Base-by-base conservation (phyloP, 2,888 invertebrate species). In the Barypeithes pellucidus region DNA sequence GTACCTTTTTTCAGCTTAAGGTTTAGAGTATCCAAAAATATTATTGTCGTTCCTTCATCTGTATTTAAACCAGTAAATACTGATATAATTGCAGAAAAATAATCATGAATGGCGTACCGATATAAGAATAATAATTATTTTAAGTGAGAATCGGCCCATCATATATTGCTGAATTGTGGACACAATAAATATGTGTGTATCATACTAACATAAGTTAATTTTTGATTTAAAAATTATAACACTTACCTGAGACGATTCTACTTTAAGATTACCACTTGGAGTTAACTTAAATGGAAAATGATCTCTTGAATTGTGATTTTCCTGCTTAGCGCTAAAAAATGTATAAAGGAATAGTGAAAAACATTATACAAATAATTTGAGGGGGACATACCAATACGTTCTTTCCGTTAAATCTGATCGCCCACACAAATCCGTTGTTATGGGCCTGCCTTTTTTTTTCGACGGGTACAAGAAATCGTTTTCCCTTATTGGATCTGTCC, bases 201-300 rank as follows among this genome's bases (percentile, higher is more conserved):
- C 14, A 54, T 33, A 29, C 11, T 12, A n/a, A 1, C 12, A 57
- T 14, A 29, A 43, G 29, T 54, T 22, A 20, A 11, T 29, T 61
- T 41, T 43, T 43, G 7, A 43, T 16, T 39, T 33, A n/a, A 61
- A 45, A 24, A 45, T 20, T 39, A 7, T 20, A 57, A 39, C 70
- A 69, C 77, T 74, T 77, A 91, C 92, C 88, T 92, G 92, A 84
- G 91, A 90, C 1, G 92, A 91, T 69, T 90, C 87, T 72, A 92
- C 89, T 87, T 92, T 92, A 65, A 92, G 85, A 82, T 92, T 90
- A 77, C 92, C 92, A 83, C 92, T 92, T 0, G 92, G 90, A 0
- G 92, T 92, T 1, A 88, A 83, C 81, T 89, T 89, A 80, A 92
- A 92, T 2, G 92, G 92, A 82, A 92, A 92, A n/a, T 85, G 76